A percentile compares a stretch with the other conserved stretches of the same genome.
Conservation (phyloP, 2,797 vertebrate species). For the Neomorphus geoffroyi region DNA sequence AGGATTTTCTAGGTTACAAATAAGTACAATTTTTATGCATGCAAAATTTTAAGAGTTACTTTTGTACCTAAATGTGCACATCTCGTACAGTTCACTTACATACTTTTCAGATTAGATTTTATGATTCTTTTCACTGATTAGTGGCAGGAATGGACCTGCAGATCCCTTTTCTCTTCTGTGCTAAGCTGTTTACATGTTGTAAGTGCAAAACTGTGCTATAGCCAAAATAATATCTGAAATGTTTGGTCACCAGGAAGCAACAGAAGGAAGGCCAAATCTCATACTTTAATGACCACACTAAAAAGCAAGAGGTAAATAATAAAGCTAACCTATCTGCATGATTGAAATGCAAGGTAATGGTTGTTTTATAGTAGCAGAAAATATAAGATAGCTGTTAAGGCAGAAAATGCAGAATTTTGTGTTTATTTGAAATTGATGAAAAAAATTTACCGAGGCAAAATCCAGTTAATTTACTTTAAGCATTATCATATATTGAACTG, state of each 20-base stretch:
- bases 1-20: not conserved
- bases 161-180: not conserved
- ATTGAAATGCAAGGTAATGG: not conserved
- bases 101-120: not conserved
- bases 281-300: not conserved
- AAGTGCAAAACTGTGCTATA: not conserved
- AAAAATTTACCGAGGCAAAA: not conserved
- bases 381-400: not conserved
- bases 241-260: not conserved
- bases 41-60: not conserved
- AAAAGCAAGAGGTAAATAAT: not conserved
- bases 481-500: not conserved
- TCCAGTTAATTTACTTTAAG: not conserved
- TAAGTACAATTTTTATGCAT: not conserved
- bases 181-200: not conserved
- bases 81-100: not conserved
- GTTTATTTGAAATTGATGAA: not conserved
- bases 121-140: not conserved
- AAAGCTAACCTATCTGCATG: not conserved
- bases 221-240: not conserved
- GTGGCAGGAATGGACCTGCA: not conserved
- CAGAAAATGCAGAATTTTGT: not conserved
- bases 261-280: not conserved
- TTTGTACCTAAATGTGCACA: accelerated
- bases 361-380: not conserved